Percentiles rank a stretch among this genome's conserved stretches.
Conservation (phyloP, 2,113 vertebrate genomes). For the Garra rufa region DNA sequence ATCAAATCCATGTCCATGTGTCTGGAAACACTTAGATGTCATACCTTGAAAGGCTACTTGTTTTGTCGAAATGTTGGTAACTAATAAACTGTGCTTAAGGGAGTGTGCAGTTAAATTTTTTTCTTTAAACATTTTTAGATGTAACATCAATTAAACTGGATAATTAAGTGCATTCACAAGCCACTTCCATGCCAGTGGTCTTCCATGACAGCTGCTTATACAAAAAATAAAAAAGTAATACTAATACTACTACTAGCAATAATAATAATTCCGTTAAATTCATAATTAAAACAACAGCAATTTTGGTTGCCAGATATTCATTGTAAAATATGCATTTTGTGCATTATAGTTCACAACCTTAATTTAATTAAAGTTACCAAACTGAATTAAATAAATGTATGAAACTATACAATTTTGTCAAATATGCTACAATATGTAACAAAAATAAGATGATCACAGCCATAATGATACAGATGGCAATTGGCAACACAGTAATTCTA, state of each 20-base stretch:
- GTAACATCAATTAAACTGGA: slow-evolving; percentile 34
- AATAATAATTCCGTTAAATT: too few species aligned
- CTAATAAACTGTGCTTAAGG: too few species aligned
- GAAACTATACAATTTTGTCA: background rate
- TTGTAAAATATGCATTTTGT: background rate
- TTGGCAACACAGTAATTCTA: too few species aligned
- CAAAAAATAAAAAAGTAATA: too few species aligned
- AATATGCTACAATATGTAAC: background rate
- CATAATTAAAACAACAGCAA: background rate
- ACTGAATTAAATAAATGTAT: background rate
- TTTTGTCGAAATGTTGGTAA: too few species aligned
- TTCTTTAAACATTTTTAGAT: background rate
- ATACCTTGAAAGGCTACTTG: too few species aligned
- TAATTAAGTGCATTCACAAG: background rate
- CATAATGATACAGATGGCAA: background rate
- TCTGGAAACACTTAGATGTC: background rate
- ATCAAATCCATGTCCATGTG: slow-evolving; percentile 13
- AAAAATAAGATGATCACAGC: background rate
- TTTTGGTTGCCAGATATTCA: background rate
- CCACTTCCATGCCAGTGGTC: background rate
- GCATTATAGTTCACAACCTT: background rate
- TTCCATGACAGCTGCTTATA: background rate
- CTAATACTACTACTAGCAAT: too few species aligned
- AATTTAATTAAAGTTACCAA: background rate
- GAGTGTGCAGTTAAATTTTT: too few species aligned